Base-by-base conservation (phyloP, 2,797 vertebrate genomes). In the Zalophus californianus region DNA sequence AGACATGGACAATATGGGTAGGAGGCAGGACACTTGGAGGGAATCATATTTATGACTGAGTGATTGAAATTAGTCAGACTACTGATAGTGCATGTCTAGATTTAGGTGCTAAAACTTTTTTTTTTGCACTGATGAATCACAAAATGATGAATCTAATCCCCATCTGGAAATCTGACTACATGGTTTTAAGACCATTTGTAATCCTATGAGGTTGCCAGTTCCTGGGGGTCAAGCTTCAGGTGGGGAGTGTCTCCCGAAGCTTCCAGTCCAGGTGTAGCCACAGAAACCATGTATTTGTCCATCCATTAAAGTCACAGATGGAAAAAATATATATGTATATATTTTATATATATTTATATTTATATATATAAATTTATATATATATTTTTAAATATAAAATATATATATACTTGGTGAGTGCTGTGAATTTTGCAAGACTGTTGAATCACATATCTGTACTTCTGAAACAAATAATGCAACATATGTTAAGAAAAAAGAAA, bases 1-100 rank as follows among this genome's bases (percentile, higher is more conserved):
- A 4, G 3, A 10, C 8, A 4, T 2, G 15, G 12, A 48, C 18
- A 1, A 10, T 20, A 1, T 21, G 16, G 29, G 4, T 2, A 2
- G 52, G 21, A 44, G 2, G n/a, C 68, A 13, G 35, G 50, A n/a
- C 23, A 13, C 11, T 7, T 7, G 10, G 52, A 29, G 7, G 72
- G 41, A 29, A 44, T 35, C 50, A 9, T 41, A 35, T 18, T 48
- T 58, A 44, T n/a, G 73, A 16, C 13, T 13, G 15, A 62, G 16
- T 15, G 48, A 68, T 16, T 73, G 54, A 35, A 38, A 54, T 56
- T 20, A n/a, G 14, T 23, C 7, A 23, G 29, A 10, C 13, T 20
- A 38, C 15, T 44, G 29, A 50, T 32, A 72, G 48, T 48, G 25
- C 1, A 0, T 41, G 32, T 5, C n/a, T 18, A 35, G 23, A 83